A percentile compares a stretch with the other conserved stretches of the same genome.
These are phyloP conservation scores for Macroglossus sobrinus DNA, from an alignment of 2,113 vertebrate species.

Conservation along the genomic window DNA sequence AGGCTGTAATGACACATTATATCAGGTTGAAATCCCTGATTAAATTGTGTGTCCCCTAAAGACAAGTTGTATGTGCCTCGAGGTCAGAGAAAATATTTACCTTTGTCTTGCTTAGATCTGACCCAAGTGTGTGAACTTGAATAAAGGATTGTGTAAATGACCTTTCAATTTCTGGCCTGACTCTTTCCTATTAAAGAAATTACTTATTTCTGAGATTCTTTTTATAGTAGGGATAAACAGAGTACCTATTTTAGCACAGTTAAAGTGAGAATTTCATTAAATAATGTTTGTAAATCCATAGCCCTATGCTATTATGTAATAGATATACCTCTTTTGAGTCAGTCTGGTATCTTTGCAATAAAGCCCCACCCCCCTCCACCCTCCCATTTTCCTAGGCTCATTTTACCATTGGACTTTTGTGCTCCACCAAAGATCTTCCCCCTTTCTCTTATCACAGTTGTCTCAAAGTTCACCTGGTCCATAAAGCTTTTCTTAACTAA, in stretches of 20 bases:
- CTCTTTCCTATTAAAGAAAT: background rate
- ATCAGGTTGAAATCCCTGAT: background rate
- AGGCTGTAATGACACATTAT: background rate
- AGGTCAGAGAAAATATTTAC: background rate
- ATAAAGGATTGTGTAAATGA: background rate
- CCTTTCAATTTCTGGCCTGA: background rate
- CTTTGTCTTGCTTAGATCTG: background rate
- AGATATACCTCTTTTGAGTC: background rate
- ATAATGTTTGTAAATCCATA: background rate
- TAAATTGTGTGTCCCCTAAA: background rate
- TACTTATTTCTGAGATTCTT: background rate
- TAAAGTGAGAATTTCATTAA: background rate
- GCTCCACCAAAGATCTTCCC: background rate
- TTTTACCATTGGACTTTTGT: background rate
- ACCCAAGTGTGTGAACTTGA: background rate
- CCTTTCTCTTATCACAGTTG: background rate
- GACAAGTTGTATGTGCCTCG: background rate
- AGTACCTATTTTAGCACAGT: background rate
- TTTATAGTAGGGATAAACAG: background rate
- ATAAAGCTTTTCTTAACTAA: background rate
- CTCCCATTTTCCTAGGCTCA: background rate
- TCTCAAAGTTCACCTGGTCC: background rate
- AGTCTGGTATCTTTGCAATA: background rate
- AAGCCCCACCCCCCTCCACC: no score
- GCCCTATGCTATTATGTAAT: background rate